Conservation (phyloP, 2,888 invertebrate species). For the Synergus laeviventris region DNA sequence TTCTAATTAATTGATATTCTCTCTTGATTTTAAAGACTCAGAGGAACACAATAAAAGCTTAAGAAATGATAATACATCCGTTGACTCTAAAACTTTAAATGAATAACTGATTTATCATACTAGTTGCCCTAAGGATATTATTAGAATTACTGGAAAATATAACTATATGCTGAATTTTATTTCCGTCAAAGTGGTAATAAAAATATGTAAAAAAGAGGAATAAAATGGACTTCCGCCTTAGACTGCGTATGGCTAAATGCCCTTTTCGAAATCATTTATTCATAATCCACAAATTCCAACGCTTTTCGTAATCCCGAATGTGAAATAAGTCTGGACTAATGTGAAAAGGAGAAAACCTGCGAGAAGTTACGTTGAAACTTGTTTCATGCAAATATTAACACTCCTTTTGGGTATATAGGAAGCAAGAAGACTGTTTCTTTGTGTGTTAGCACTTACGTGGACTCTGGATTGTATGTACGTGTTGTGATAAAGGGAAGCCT, state of each 20-base stretch:
- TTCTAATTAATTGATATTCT: background rate
- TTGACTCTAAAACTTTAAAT: background rate
- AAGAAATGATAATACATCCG: background rate
- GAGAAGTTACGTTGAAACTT: conserved; percentile 51
- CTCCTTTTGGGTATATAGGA: conserved; percentile 44
- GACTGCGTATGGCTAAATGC: conserved; percentile 16
- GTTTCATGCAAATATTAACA: conserved; percentile 56
- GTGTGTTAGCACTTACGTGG: conserved; percentile 3
- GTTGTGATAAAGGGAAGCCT: background rate
- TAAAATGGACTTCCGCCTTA: conserved; percentile 43
- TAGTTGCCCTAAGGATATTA: background rate
- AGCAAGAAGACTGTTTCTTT: conserved; percentile 15
- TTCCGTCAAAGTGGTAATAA: background rate
- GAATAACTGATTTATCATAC: background rate
- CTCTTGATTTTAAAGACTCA: background rate
- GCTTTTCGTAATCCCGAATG: conserved; percentile 20
- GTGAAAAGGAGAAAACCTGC: conserved; percentile 51
- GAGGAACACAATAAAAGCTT: background rate
- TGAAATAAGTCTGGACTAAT: conserved; percentile 30
- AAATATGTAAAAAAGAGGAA: background rate
- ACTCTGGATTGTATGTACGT: background rate
- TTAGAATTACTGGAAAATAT: background rate
- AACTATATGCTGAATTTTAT: conserved; percentile 7
- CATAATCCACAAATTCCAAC: conserved; percentile 35
- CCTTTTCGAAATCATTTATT: conserved; percentile 33